Conservation (phyloP, 2,888 invertebrate genomes). For the Yponomeuta cagnagella region DNA sequence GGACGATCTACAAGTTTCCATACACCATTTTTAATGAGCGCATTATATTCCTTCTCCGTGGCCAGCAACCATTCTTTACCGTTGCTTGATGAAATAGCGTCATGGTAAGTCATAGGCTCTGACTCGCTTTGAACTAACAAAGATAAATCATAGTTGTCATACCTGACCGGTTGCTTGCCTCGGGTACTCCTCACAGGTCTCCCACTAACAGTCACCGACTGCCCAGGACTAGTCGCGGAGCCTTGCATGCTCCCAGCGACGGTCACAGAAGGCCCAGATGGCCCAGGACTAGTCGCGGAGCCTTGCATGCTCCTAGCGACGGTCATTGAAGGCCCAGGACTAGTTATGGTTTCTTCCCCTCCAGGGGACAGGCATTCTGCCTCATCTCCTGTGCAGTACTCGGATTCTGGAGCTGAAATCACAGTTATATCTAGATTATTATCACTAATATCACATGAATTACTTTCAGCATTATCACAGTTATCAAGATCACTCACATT, state of each 20-base stretch:
- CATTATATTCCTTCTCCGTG: conserved; percentile 21
- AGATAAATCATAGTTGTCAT: neutral
- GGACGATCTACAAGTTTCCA: conserved; percentile 21
- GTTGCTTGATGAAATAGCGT: conserved; percentile 11
- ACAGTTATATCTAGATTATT: neutral
- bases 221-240: neutral
- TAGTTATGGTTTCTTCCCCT: neutral
- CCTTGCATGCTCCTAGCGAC: no score
- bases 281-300: neutral
- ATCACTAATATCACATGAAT: neutral
- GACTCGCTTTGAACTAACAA: neutral
- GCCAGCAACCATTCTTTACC: conserved; percentile 19
- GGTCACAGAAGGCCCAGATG: no score
- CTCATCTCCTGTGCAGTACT: neutral
- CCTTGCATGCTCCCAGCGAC: no score
- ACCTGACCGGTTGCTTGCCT: neutral
- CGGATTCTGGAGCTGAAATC: neutral
- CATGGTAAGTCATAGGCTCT: neutral
- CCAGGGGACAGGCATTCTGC: neutral
- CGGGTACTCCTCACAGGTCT: neutral
- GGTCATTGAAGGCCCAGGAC: neutral
- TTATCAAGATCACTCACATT: no score
- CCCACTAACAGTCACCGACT: neutral
- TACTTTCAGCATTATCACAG: neutral
- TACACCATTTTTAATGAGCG: conserved; percentile 19